phyloP scores from a whole-genome alignment of 1,140 invertebrate species.

The Bombus confusus region DNA sequence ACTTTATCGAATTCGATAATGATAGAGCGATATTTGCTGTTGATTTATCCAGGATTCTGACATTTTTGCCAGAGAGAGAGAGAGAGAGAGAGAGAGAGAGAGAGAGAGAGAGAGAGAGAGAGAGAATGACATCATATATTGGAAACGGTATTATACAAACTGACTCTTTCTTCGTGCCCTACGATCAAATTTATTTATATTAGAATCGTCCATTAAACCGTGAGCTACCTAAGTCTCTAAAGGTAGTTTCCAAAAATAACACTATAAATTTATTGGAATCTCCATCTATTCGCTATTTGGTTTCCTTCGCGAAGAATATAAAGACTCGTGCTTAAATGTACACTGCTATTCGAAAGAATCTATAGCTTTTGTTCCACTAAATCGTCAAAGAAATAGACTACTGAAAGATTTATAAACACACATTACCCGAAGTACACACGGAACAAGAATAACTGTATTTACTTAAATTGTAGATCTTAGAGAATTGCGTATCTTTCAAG shows the following conservation, averaged over 20 bases:
- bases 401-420: not conserved
- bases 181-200: constrained; percentile 38
- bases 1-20: constrained; percentile 19
- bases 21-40: not conserved
- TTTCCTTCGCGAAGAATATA: not conserved
- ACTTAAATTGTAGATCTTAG: not conserved
- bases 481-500: not conserved
- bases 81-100: too few relatives aligned
- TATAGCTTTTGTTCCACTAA: too few relatives aligned
- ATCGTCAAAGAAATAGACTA: not conserved
- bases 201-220: not conserved
- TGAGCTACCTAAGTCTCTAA: too few relatives aligned
- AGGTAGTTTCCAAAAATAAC: not conserved
- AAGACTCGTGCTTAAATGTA: not conserved
- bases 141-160: not conserved
- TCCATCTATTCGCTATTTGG: not conserved
- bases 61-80: not conserved
- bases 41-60: not conserved
- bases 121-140: not conserved
- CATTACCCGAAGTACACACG: not conserved
- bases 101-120: too few relatives aligned
- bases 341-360: too few relatives aligned
- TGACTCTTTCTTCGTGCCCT: not conserved
- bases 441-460: not conserved
- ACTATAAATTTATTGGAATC: not conserved